These are phyloP conservation scores for Eupelmus urozonus DNA, from an alignment of 2,888 invertebrate genomes.

Conservation along the genomic window DNA sequence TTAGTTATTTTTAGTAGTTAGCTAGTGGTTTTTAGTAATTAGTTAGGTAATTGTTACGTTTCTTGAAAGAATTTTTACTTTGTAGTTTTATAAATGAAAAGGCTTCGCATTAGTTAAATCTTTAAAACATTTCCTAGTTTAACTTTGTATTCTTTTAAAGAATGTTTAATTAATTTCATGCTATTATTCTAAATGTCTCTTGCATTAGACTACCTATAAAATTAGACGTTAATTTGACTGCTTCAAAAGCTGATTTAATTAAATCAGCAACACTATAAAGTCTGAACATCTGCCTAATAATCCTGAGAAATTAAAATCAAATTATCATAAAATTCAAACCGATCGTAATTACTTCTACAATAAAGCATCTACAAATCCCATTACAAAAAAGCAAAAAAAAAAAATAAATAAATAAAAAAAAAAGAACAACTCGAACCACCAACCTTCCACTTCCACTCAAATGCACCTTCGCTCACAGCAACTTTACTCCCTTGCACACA, in stretches of 20 bases:
- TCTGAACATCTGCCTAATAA: not conserved
- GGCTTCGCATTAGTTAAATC: not conserved
- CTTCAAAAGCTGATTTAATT: constrained; percentile 5
- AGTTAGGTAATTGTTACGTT: too few species aligned
- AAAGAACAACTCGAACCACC: too few species aligned
- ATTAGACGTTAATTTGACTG: not conserved
- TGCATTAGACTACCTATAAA: not conserved
- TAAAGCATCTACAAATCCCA: too few species aligned
- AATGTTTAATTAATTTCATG: constrained; percentile 15
- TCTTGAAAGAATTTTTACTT: too few species aligned
- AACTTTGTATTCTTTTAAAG: not conserved
- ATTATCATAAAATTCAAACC: too few species aligned
- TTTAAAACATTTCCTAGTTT: not conserved
- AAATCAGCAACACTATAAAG: not conserved
- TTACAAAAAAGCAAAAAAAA: too few species aligned
- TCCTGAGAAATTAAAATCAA: too few species aligned
- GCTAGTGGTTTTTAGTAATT: too few species aligned
- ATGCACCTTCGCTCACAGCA: not conserved
- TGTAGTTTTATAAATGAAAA: too few species aligned
- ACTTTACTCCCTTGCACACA: not conserved
- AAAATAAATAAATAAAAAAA: not conserved
- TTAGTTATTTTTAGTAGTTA: too few species aligned
- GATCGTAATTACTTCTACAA: too few species aligned
- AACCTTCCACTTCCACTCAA: not conserved
- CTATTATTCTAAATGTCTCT: not conserved